Percentiles rank a stretch among this genome's conserved stretches.
phyloP scores from a whole-genome alignment of 2,797 vertebrate species.

The Erithacus rubecula region DNA sequence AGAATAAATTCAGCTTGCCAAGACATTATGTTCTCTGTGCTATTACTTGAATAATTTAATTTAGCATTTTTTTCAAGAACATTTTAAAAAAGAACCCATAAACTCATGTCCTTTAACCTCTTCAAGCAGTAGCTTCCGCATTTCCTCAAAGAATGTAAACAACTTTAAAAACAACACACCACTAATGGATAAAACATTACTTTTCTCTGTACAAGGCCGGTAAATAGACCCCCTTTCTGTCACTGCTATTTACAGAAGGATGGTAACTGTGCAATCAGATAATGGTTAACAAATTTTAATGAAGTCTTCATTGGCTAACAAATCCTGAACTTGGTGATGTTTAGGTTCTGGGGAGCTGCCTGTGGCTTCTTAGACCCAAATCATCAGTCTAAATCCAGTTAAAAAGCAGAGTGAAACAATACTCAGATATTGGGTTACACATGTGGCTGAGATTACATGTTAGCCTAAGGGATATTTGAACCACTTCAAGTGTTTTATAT shows the following conservation, averaged over 20 bases:
- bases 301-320: neutral
- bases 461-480: slow-evolving; percentile 58
- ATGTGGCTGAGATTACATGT: slow-evolving; percentile 33
- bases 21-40: slow-evolving; percentile 76
- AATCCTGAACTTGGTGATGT: neutral
- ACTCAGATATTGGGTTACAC: slow-evolving; percentile 64
- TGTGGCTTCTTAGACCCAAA: slow-evolving; percentile 36
- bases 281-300: neutral
- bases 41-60: slow-evolving; percentile 71
- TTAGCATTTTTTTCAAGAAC: slow-evolving; percentile 40
- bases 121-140: slow-evolving; percentile 25
- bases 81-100: slow-evolving; percentile 43
- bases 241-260: neutral
- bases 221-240: neutral
- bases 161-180: slow-evolving; percentile 24
- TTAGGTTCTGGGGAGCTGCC: slow-evolving; percentile 18
- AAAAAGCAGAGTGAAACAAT: slow-evolving; percentile 65
- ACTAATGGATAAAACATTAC: slow-evolving; percentile 61
- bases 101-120: slow-evolving; percentile 42
- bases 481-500: slow-evolving; percentile 50
- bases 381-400: slow-evolving; percentile 16
- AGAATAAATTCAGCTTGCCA: slow-evolving; percentile 68
- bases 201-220: neutral
- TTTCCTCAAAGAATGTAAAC: slow-evolving; percentile 57
- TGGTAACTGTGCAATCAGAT: neutral